Base-by-base conservation (phyloP, 2,888 invertebrate species). In the Drosophila affinis region DNA sequence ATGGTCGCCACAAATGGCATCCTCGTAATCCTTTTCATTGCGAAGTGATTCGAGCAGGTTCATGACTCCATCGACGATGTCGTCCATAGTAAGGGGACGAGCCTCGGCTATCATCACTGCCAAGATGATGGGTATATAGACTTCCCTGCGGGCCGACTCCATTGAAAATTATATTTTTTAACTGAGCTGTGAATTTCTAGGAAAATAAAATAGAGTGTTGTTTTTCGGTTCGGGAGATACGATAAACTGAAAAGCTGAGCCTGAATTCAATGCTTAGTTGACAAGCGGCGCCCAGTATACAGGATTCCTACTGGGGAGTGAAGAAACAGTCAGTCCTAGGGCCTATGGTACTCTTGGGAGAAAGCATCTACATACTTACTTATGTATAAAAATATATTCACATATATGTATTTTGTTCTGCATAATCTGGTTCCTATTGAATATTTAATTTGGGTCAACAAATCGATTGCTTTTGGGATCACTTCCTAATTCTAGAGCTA, bases 11-110 rank as follows among this genome's bases (percentile, higher is more conserved):
- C 72, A 71, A 27, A 56, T 69, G 12, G n/a, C 12, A 17, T 75
- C 75, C 17, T 56, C 57, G 0, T 48, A 17, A 10, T 56, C 61
- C 5, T 60, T 57, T 7, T 72, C 63, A 3, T 72, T 78, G 21
- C 70, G 71, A 46, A 74, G 67, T 3, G 73, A 71, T 6, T 5
- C 21, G 17, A 88, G 75, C 47, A 88, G 12, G 3, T 27, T 46
- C 6, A 68, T 54, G 14, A 83, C 62, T 7, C 63, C 79, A 12
- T 78, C 79, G 39, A 72, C 58, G 32, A 83, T 83, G 48, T 88
- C 87, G 14, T 83, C 88, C 64, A 87, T 14, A 2, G 76, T 72
- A 2, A 84, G 71, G 0, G 88, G 87, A 29, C 81, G 81, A 24
- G 76, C 78, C 9, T 70, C 65, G 47, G 72, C 57, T 9, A 84